phyloP scores from a whole-genome alignment of 1,140 invertebrate genomes.

The Oryzaephilus surinamensis region DNA sequence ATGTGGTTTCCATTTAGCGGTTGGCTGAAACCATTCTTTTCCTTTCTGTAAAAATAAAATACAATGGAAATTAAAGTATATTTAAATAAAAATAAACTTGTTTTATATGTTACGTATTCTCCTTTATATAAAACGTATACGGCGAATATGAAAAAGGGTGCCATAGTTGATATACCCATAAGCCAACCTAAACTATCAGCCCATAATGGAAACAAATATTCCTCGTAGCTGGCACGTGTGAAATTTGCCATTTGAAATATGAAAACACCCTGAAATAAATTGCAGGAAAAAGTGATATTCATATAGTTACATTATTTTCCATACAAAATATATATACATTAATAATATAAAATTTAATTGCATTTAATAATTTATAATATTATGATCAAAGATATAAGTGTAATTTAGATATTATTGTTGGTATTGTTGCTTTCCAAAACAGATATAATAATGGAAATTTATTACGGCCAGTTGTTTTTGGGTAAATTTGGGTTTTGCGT shows the following conservation, averaged over 20 bases:
- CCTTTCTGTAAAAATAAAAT: slow-evolving; percentile 28
- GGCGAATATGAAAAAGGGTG: slow-evolving; percentile 49
- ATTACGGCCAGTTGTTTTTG: too few relatives aligned
- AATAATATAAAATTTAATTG: neutral
- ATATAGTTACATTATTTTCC: too few relatives aligned
- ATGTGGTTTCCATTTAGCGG: slow-evolving; percentile 32
- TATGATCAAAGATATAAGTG: too few relatives aligned
- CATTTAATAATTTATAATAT: neutral
- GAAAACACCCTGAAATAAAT: slow-evolving; percentile 49
- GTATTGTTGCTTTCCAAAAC: too few relatives aligned
- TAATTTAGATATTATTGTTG: too few relatives aligned
- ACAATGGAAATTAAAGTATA: neutral
- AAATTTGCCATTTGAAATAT: slow-evolving; percentile 57
- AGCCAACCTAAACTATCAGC: slow-evolving; percentile 57
- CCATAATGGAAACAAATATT: slow-evolving; percentile 53
- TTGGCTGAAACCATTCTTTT: slow-evolving; percentile 29
- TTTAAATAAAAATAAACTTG: neutral
- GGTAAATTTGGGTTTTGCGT: too few relatives aligned
- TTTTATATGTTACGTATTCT: slow-evolving; percentile 30
- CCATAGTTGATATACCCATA: slow-evolving; percentile 53
- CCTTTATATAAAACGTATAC: slow-evolving; percentile 38
- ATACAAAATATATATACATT: too few relatives aligned
- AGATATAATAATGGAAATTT: too few relatives aligned
- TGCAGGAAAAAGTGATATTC: neutral
- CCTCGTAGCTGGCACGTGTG: slow-evolving; percentile 44